phyloP scores from a whole-genome alignment of 2,888 invertebrate species.

The Athalia rosae region DNA sequence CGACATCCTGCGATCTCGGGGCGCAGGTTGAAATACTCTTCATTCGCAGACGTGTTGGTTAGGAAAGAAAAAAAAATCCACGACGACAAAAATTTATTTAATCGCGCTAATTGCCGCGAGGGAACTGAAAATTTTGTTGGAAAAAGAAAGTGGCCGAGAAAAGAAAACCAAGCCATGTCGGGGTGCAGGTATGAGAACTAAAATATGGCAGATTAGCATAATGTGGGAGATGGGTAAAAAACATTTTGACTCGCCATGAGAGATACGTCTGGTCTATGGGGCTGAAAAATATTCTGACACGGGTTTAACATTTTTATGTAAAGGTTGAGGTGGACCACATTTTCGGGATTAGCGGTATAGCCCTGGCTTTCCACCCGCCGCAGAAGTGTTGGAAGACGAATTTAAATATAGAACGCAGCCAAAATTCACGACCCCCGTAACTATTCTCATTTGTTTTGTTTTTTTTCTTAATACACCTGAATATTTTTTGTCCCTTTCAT shows the following conservation, averaged over 20 bases:
- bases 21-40: constrained; percentile 1
- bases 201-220: constrained; percentile 61
- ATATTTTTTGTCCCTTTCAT: not conserved
- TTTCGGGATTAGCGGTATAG: constrained; percentile 43
- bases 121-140: constrained; percentile 13
- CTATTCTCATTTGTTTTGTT: too few species aligned
- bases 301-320: constrained; percentile 33
- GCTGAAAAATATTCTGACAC: constrained; percentile 44
- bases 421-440: constrained; percentile 8
- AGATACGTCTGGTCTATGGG: constrained; percentile 23
- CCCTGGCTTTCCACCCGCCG: not conserved
- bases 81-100: too few species aligned
- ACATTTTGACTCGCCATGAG: constrained; percentile 54
- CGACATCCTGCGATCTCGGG: constrained; percentile 21
- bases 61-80: too few species aligned
- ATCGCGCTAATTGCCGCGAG: not conserved
- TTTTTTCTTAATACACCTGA: too few species aligned
- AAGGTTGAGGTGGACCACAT: constrained; percentile 40
- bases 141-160: not conserved
- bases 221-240: constrained; percentile 51
- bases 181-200: constrained; percentile 54
- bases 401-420: constrained; percentile 21
- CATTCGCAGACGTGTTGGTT: not conserved
- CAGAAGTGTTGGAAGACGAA: not conserved
- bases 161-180: not conserved